phyloP scores from a whole-genome alignment of 2,797 vertebrate genomes.

The Tapera naevia region DNA sequence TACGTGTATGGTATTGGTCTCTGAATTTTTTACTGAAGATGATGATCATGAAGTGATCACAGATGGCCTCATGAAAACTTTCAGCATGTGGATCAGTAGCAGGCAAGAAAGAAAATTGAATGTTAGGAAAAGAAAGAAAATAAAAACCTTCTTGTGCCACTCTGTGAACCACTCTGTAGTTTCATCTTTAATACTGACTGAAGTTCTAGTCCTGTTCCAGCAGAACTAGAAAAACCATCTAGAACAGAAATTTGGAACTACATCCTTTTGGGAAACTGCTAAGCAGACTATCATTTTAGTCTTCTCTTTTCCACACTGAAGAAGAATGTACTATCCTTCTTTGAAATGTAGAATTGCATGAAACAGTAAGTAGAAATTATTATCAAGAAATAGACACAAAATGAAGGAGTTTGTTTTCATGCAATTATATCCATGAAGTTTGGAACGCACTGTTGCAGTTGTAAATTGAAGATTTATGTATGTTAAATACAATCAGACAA shows the following conservation, averaged over 20 bases:
- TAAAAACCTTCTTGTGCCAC: background rate
- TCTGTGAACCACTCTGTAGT: background rate
- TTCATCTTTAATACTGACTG: background rate
- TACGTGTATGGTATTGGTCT: accelerated
- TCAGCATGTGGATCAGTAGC: background rate
- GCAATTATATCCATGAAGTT: background rate
- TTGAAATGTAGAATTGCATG: background rate
- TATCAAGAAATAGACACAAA: background rate
- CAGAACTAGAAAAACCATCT: background rate
- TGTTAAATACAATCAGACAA: background rate
- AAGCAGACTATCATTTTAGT: background rate
- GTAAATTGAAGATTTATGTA: background rate
- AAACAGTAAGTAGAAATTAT: background rate
- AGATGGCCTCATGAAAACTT: background rate
- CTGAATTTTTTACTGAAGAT: background rate
- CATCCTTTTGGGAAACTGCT: background rate
- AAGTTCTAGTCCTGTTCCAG: background rate
- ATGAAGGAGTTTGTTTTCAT: background rate
- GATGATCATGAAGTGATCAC: background rate
- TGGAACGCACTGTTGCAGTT: background rate
- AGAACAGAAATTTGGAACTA: background rate
- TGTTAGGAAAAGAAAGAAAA: background rate
- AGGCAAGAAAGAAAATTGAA: background rate
- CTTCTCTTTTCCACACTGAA: background rate
- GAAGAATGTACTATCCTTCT: background rate